Percentiles rank a stretch among this genome's conserved stretches.
These are phyloP conservation scores for Catharus fuscescens DNA, from an alignment of 2,113 vertebrate species.

Conservation along the genomic window DNA sequence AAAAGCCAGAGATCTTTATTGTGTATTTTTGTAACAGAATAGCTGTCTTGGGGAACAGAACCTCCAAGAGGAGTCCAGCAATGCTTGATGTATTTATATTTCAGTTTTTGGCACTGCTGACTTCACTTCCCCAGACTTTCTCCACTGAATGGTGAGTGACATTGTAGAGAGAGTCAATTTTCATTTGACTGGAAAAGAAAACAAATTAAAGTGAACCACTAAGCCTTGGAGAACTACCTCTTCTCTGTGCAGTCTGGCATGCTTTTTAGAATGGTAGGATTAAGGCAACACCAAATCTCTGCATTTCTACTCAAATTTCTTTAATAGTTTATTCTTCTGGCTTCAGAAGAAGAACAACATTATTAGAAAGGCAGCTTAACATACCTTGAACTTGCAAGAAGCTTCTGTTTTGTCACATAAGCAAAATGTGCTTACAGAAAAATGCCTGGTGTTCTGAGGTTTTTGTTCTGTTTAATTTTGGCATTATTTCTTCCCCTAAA, in stretches of 20 bases:
- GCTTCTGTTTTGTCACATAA: neutral
- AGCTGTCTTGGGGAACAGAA: neutral
- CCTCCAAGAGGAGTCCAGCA: neutral
- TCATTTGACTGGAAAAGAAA: slow-evolving; percentile 52
- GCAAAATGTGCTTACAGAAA: neutral
- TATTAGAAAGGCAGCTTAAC: neutral
- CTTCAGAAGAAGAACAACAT: neutral
- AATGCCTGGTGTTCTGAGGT: neutral
- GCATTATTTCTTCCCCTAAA: neutral
- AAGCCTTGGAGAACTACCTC: slow-evolving; percentile 32
- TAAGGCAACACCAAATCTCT: slow-evolving; percentile 24
- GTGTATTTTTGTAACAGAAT: slow-evolving; percentile 24
- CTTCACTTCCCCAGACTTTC: slow-evolving; percentile 1
- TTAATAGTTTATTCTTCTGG: neutral
- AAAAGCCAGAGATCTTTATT: neutral
- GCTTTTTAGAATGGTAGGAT: neutral
- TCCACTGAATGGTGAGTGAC: slow-evolving; percentile 1
- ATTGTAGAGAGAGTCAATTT: slow-evolving; percentile 35
- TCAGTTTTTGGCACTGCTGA: slow-evolving; percentile 15
- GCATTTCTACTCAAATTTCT: neutral
- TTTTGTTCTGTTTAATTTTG: neutral
- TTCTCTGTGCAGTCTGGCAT: neutral
- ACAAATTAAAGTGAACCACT: slow-evolving; percentile 28
- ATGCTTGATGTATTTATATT: slow-evolving; percentile 9
- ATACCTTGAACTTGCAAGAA: neutral